Percentiles rank a stretch among this genome's conserved stretches.
Evolutionary conservation across 1,140 invertebrate genomes (phyloP).

Genomic region (Platyscapa corneri): DNA sequence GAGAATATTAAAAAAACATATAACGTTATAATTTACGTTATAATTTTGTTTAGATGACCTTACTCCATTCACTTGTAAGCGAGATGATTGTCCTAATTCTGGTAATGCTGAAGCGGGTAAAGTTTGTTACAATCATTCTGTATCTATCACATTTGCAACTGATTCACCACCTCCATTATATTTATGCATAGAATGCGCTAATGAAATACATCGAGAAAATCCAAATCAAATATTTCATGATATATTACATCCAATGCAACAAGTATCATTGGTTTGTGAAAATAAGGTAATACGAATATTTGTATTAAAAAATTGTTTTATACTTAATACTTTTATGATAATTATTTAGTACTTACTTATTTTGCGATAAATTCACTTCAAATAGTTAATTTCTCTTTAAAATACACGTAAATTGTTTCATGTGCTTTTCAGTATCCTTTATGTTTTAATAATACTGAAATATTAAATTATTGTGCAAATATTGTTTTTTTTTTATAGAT

Average conservation of each 20-base stretch:
- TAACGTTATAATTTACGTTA: no score
- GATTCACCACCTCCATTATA: conserved; percentile 95
- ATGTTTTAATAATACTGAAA: no score
- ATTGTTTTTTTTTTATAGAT: no score
- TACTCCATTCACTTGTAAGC: conserved; percentile 87
- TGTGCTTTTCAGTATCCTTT: no score
- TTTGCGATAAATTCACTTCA: no score
- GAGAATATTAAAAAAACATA: background rate
- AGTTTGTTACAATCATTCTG: conserved; percentile 91
- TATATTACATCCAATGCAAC: conserved; percentile 94
- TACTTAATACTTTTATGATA: background rate
- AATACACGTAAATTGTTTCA: no score
- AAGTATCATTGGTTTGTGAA: conserved; percentile 95
- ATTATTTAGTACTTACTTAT: no score
- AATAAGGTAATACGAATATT: conserved; percentile 84
- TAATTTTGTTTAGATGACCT: conserved; percentile 79
- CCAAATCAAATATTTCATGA: conserved; percentile 92
- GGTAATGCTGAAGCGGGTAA: conserved; percentile 91
- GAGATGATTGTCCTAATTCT: conserved; percentile 88
- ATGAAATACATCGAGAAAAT: conserved; percentile 89
- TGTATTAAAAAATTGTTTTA: no score
- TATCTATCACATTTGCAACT: conserved; percentile 86
- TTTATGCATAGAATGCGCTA: conserved; percentile 96
- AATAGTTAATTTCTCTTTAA: no score
- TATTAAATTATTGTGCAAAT: no score